phyloP scores from a whole-genome alignment of 2,888 invertebrate species.

The Drosophila mercatorum region DNA sequence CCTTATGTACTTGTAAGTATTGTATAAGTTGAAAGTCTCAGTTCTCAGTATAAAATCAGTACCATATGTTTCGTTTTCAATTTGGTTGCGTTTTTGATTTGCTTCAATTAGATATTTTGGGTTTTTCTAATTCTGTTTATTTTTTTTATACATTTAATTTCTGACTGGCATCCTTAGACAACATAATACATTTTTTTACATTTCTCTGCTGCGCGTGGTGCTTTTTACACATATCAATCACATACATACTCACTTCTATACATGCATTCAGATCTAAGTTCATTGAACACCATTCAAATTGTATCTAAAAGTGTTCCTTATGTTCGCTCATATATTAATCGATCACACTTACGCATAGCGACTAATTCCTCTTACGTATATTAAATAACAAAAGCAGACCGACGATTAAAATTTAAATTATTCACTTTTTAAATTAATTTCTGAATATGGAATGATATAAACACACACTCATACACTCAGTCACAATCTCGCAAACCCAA shows the following conservation, averaged over 20 bases:
- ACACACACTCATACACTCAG: slow-evolving; percentile 45
- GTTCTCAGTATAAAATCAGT: slow-evolving; percentile 81
- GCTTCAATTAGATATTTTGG: slow-evolving; percentile 23
- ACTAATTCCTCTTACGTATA: not conserved
- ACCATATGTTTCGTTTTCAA: slow-evolving; percentile 69
- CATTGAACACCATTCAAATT: not conserved
- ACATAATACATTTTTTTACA: slow-evolving; percentile 43
- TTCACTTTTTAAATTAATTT: slow-evolving; percentile 11
- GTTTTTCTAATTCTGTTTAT: slow-evolving; percentile 15
- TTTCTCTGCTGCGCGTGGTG: slow-evolving; percentile 72
- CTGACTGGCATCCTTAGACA: slow-evolving; percentile 53
- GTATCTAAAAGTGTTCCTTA: too few relatives aligned
- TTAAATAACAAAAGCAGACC: slow-evolving; percentile 35
- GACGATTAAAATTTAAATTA: slow-evolving; percentile 23
- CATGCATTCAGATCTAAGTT: slow-evolving; percentile 13
- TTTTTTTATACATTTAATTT: slow-evolving; percentile 34
- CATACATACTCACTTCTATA: slow-evolving; percentile 27
- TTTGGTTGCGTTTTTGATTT: slow-evolving; percentile 53
- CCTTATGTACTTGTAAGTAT: slow-evolving; percentile 65
- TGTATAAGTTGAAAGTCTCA: slow-evolving; percentile 77
- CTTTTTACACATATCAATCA: slow-evolving; percentile 56
- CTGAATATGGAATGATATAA: slow-evolving; percentile 56
- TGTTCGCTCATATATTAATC: not conserved
- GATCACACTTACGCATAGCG: slow-evolving; percentile 15
- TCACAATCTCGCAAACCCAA: slow-evolving; percentile 47